Conservation (phyloP, 2,113 vertebrate genomes). For the Lophochroa leadbeateri region DNA sequence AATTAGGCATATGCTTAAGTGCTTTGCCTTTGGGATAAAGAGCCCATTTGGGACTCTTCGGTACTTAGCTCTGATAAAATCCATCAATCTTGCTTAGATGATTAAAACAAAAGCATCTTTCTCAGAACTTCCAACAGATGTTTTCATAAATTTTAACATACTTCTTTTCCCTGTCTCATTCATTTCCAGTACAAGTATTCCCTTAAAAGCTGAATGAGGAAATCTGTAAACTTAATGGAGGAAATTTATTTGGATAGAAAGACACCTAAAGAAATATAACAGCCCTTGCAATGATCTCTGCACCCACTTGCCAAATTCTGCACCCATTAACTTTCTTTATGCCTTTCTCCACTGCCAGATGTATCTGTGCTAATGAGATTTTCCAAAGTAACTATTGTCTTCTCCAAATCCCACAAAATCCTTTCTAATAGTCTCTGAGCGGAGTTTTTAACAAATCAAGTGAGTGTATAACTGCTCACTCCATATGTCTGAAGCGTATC, state of each 20-base stretch:
- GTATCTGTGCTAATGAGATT: constrained; percentile 9
- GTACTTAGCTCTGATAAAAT: constrained; percentile 56
- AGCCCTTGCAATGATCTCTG: constrained; percentile 15
- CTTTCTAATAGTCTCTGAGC: neutral
- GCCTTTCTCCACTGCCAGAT: constrained; percentile 21
- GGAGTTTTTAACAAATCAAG: neutral
- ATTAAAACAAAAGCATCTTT: constrained; percentile 67
- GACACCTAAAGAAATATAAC: constrained; percentile 32
- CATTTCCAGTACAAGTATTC: constrained; percentile 52
- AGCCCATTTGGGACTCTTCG: constrained; percentile 27
- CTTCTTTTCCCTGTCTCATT: constrained; percentile 35
- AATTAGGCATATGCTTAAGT: constrained; percentile 53
- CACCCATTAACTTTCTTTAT: constrained; percentile 41
- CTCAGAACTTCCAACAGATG: constrained; percentile 59
- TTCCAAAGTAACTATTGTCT: constrained; percentile 43
- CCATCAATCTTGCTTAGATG: constrained; percentile 47
- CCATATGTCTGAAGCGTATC: neutral
- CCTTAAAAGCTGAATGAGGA: constrained; percentile 53
- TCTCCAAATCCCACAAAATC: neutral
- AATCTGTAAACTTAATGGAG: constrained; percentile 49
- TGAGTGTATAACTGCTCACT: neutral
- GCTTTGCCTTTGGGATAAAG: constrained; percentile 46
- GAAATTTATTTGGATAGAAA: constrained; percentile 58
- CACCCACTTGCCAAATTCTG: constrained; percentile 52
- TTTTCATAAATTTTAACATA: constrained; percentile 63